Conservation (phyloP, 2,113 vertebrate species). For the Cacatua alba region DNA sequence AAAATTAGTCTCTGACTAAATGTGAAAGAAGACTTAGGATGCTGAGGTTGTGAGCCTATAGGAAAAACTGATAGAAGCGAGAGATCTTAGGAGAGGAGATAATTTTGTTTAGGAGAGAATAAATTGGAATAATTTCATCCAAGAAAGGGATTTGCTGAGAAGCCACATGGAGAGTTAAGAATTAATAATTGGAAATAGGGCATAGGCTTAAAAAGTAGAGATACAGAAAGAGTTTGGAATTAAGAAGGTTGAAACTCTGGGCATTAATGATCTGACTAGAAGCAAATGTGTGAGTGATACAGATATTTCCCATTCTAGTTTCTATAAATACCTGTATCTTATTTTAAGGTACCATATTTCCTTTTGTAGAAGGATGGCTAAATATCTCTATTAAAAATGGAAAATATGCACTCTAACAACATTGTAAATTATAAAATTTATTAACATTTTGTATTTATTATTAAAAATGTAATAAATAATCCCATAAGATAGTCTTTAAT, state of each 20-base stretch:
- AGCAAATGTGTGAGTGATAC: not conserved
- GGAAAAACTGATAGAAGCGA: not conserved
- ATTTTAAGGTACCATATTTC: not conserved
- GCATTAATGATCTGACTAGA: not conserved
- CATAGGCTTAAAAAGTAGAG: not conserved
- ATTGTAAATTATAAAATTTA: not conserved
- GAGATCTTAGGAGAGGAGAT: not conserved
- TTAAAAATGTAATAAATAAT: not conserved
- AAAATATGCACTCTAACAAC: not conserved
- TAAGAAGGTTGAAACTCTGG: not conserved
- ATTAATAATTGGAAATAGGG: not conserved
- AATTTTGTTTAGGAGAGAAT: constrained; percentile 22
- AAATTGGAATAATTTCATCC: constrained; percentile 6
- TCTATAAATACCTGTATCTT: not conserved
- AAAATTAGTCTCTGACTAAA: not conserved
- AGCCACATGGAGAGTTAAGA: not conserved
- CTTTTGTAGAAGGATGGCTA: not conserved
- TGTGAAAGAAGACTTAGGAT: not conserved
- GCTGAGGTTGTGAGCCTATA: not conserved
- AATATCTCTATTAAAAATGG: not conserved
- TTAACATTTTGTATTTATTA: not conserved
- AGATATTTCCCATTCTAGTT: not conserved
- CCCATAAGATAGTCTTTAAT: not conserved
- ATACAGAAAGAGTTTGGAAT: constrained; percentile 16
- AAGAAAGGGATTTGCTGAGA: not conserved